A percentile compares a stretch with the other conserved stretches of the same genome.
These are phyloP conservation scores for Drosophila nigricruria DNA, from an alignment of 2,888 invertebrate species.

Conservation along the genomic window DNA sequence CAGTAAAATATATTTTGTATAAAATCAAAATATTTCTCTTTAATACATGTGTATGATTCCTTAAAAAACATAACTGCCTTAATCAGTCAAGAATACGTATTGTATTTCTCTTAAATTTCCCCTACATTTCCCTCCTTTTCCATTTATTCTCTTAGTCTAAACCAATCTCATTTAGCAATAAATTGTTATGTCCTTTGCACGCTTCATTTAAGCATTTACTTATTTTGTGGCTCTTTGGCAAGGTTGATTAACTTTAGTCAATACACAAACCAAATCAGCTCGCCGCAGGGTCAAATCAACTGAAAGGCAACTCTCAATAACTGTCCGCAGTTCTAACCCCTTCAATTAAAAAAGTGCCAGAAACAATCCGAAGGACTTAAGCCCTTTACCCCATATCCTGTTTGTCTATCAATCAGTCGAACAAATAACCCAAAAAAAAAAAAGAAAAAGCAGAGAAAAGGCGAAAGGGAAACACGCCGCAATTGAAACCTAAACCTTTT, in stretches of 20 bases:
- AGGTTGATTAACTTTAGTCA: slow-evolving; percentile 52
- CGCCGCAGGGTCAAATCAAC: slow-evolving; percentile 30
- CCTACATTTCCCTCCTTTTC: too few relatives aligned
- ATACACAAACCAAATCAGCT: slow-evolving; percentile 32
- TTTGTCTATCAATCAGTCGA: slow-evolving; percentile 76
- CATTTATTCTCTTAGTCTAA: not conserved
- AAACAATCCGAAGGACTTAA: slow-evolving; percentile 24
- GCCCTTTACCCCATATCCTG: slow-evolving; percentile 29
- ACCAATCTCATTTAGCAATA: slow-evolving; percentile 30
- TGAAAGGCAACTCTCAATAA: slow-evolving; percentile 21
- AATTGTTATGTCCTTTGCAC: slow-evolving; percentile 29
- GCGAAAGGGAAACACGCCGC: slow-evolving; percentile 35
- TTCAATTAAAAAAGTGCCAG: slow-evolving; percentile 68
- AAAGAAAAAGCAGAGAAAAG: slow-evolving; percentile 5
- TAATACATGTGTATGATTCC: not conserved
- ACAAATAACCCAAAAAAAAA: slow-evolving; percentile 47
- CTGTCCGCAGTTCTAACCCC: slow-evolving; percentile 40
- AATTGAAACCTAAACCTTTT: slow-evolving; percentile 66
- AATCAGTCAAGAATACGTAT: not conserved
- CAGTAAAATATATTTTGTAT: not conserved
- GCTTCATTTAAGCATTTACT: slow-evolving; percentile 50
- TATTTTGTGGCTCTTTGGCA: slow-evolving; percentile 35
- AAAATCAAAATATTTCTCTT: not conserved
- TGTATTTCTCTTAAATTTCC: not conserved
- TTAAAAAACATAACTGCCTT: not conserved